Conservation (phyloP, 2,113 vertebrate genomes). For the Oxyura jamaicensis region DNA sequence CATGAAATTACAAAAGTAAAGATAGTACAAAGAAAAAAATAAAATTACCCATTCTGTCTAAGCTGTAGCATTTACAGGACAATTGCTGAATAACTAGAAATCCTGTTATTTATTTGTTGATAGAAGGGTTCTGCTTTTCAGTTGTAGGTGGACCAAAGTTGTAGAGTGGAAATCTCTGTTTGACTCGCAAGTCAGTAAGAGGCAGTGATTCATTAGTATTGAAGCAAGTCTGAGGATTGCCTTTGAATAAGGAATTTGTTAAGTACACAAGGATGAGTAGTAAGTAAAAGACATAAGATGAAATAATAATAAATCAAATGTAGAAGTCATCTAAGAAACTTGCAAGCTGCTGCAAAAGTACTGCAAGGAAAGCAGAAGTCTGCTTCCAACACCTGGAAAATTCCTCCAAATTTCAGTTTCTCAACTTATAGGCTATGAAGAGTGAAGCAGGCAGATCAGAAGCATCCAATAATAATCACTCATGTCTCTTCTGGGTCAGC, state of each 20-base stretch:
- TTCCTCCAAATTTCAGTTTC: neutral
- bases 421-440: neutral
- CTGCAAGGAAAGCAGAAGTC: neutral
- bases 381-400: conserved; percentile 19
- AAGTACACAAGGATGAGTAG: neutral
- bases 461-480: neutral
- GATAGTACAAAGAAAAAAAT: neutral
- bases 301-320: neutral
- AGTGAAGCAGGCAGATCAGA: neutral
- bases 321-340: neutral
- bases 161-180: neutral
- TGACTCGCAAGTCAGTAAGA: neutral
- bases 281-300: neutral
- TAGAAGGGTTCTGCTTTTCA: neutral
- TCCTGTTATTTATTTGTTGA: neutral
- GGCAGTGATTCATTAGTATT: neutral
- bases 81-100: neutral
- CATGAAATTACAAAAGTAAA: neutral
- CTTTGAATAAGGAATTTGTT: neutral
- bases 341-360: neutral
- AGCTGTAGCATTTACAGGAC: neutral
- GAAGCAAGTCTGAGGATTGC: neutral
- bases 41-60: neutral
- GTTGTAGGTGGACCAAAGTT: neutral
- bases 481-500: neutral